Base-by-base conservation (phyloP, 2,113 vertebrate genomes). In the Sebastes fasciatus region DNA sequence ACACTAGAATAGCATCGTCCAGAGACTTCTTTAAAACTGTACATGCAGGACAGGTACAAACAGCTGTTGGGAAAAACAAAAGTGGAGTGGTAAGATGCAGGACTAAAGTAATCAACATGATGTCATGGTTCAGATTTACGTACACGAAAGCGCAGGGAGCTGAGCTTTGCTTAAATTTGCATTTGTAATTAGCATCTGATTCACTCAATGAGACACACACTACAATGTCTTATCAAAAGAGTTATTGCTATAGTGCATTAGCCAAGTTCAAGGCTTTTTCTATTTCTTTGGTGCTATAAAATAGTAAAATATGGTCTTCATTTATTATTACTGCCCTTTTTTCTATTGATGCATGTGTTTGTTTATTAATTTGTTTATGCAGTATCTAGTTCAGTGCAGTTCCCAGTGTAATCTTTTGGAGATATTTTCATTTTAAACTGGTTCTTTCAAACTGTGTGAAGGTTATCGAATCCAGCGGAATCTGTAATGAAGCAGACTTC, bases 1-100 rank as follows among this genome's bases (percentile, higher is more conserved):
- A 55, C n/a, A 55, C 49, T 6, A 6, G 1, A 76, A 45, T 40
- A 75, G 51, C 54, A 60, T 8, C 43, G 6, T 17, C n/a, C 9
- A 67, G 19, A 43, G 8, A 54, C 10, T 34, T 61, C 49, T 60
- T 75, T 17, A 49, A 23, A 63, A 21, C 9, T 58, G 48, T 19
- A 42, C 49, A 74, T 45, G 19, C 45, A 48, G 23, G 48, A 58
- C 54, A 52, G 13, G n/a, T 34, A 60, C 65, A 80, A 54, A 74
- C 12, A 26, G 21, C 40, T 48, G 14, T 1, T 43, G 13, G 67
- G 61, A 52, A 46, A 57, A 72, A 13, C 19, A 70, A 52, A 43
- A 17, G 10, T 16, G 34, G 54, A 71, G 12, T 4, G 40, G 60
- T 8, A 26, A 63, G 48, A 82, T 21, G 64, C 19, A 61, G 5